Conservation (phyloP, 1,140 invertebrate genomes). For the Drosophila biarmipes region DNA sequence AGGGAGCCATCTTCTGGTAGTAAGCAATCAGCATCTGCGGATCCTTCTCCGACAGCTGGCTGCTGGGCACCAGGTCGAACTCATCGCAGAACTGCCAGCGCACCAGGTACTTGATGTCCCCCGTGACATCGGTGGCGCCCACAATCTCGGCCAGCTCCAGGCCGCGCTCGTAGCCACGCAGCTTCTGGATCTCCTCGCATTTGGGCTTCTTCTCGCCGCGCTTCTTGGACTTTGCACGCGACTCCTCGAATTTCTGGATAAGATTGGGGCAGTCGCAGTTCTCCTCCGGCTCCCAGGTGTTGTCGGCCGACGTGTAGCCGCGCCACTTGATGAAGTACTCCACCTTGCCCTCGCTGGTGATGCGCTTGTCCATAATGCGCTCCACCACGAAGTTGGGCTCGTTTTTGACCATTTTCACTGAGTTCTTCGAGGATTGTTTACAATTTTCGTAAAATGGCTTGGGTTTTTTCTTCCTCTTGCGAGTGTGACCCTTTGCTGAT, state of each 20-base stretch:
- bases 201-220: constrained; percentile 84
- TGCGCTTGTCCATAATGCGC: constrained; percentile 84
- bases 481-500: constrained; percentile 5
- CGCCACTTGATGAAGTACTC: constrained; percentile 85
- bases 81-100: constrained; percentile 79
- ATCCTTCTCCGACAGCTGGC: constrained; percentile 65
- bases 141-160: constrained; percentile 97
- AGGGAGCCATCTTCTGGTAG: constrained; percentile 78
- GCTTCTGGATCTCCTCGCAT: constrained; percentile 80
- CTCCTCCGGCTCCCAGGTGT: constrained; percentile 95
- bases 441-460: constrained; percentile 4
- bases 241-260: constrained; percentile 94
- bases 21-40: constrained; percentile 77
- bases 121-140: constrained; percentile 87
- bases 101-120: constrained; percentile 75
- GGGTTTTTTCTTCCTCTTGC: neutral
- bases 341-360: constrained; percentile 83
- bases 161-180: constrained; percentile 91
- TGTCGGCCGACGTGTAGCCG: constrained; percentile 87
- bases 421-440: constrained; percentile 5
- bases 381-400: constrained; percentile 83
- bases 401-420: constrained; percentile 64
- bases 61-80: constrained; percentile 71
- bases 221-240: constrained; percentile 87
- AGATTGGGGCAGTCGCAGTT: constrained; percentile 97